Conservation (phyloP, 1,140 invertebrate genomes). For the Drosophila paulistorum region DNA sequence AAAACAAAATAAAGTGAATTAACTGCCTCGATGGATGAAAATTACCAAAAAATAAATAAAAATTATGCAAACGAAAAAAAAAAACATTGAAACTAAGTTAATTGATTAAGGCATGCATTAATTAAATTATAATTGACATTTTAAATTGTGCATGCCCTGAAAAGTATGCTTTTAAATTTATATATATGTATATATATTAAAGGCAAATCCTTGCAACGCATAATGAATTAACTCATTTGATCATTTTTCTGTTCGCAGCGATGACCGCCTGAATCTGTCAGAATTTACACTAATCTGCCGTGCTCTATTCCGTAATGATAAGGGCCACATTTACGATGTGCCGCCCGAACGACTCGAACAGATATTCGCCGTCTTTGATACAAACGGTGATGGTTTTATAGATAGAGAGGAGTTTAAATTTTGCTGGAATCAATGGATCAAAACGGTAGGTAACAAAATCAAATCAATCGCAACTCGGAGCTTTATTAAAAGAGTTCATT, state of each 20-base stretch:
- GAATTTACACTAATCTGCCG: constrained; percentile 93
- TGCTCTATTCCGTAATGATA: constrained; percentile 93
- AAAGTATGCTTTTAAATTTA: constrained; percentile 21
- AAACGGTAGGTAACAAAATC: constrained; percentile 83
- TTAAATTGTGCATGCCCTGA: constrained; percentile 34
- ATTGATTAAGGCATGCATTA: constrained; percentile 56
- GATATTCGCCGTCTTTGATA: constrained; percentile 91
- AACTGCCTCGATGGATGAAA: constrained; percentile 24
- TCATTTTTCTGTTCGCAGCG: constrained; percentile 83
- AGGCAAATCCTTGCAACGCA: constrained; percentile 35
- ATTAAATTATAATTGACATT: constrained; percentile 58
- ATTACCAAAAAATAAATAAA: constrained; percentile 24
- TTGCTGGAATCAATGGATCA: constrained; percentile 94
- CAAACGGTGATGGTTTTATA: constrained; percentile 90
- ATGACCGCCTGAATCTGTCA: constrained; percentile 89
- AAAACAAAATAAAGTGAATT: constrained; percentile 39
- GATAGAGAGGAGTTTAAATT: constrained; percentile 92
- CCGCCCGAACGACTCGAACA: constrained; percentile 88
- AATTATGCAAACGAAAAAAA: constrained; percentile 13
- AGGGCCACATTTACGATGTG: constrained; percentile 92
- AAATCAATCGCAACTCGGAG: too few species aligned
- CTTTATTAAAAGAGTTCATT: too few species aligned
- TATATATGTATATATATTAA: constrained; percentile 14
- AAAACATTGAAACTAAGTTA: constrained; percentile 30
- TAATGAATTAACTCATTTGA: not conserved